Evolutionary conservation across 2,113 vertebrate species (phyloP), one percentile per base, ranked within the genome.

Genomic region (Anhinga anhinga): DNA sequence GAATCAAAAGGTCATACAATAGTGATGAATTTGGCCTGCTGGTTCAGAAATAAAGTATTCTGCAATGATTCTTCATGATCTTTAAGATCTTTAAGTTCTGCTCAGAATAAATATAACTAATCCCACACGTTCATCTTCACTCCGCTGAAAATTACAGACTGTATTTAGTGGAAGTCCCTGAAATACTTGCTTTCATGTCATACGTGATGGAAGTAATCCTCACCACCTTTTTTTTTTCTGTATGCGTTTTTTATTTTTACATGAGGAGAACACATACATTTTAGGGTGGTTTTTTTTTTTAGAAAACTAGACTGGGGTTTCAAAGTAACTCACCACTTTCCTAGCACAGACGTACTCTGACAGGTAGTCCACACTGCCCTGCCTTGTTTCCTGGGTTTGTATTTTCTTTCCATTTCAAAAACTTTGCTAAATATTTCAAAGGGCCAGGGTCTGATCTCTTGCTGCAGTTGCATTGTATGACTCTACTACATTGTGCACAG

Each of bases 281-380:
- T 58, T 32, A 47, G 45, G 16, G 7, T 50, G 8, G 8, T 40
- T 40, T 40, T 40, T 40, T 12, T 30, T 85, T 49, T 27, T 81
- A 23, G 74, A 63, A 58, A 70, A 47, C 47, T 20, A 69, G 7
- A 7, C 13, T 9, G 11, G 11, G 3, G 5, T 40, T 63, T 23
- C 44, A 40, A 58, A 58, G 36, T 10, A 69, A 74, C 7, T 30
- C 32, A 13, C 12, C 6, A 12, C 26, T 56, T 69, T 11, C 19
- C 40, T 21, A 8, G 15, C 1, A 9, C 38, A 67, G n/a, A 29
- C 10, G 5, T 23, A 15, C 56, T 63, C 3, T 0, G 7, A 18
- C 15, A 44, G 30, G 32, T 18, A 45, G 3, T 7, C 52, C 23
- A 45, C 7, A 11, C 65, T 59, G 6, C 10, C 42, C 56, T 72